phyloP scores from a whole-genome alignment of 92 coral and sea anemone genomes.

The Phenganax stokvisi region DNA sequence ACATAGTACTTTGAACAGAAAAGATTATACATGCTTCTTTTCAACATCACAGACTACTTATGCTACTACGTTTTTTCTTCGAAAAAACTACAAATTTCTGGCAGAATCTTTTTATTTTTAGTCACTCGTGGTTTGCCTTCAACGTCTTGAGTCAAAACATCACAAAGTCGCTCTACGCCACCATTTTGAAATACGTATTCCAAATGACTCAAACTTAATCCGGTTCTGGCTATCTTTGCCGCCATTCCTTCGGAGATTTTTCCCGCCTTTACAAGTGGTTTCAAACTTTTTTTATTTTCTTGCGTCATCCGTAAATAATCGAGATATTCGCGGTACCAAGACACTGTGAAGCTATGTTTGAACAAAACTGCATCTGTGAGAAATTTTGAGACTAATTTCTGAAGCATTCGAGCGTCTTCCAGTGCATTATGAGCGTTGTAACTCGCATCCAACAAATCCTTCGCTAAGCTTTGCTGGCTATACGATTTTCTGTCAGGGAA shows the following conservation, averaged over 20 bases:
- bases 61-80: neutral
- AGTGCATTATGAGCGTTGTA: conserved; percentile 58
- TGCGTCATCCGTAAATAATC: conserved; percentile 33
- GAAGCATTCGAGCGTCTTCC: conserved; percentile 51
- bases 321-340: conserved; percentile 43
- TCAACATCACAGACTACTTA: too few relatives aligned
- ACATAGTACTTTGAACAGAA: too few relatives aligned
- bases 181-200: conserved; percentile 43
- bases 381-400: conserved; percentile 44
- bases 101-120: conserved; percentile 42
- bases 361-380: conserved; percentile 38
- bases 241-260: conserved; percentile 46
- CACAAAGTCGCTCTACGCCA: conserved; percentile 42
- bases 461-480: conserved; percentile 46
- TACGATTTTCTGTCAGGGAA: conserved; percentile 51
- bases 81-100: conserved; percentile 48
- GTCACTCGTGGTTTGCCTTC: conserved; percentile 53
- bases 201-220: conserved; percentile 44
- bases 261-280: conserved; percentile 43
- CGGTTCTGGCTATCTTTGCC: conserved; percentile 52
- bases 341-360: conserved; percentile 53
- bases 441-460: conserved; percentile 47
- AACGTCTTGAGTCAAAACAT: conserved; percentile 42
- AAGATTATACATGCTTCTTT: too few relatives aligned
- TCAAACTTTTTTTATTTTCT: conserved; percentile 36